phyloP scores from a whole-genome alignment of 1,140 invertebrate genomes.

The Drosophila orosa region DNA sequence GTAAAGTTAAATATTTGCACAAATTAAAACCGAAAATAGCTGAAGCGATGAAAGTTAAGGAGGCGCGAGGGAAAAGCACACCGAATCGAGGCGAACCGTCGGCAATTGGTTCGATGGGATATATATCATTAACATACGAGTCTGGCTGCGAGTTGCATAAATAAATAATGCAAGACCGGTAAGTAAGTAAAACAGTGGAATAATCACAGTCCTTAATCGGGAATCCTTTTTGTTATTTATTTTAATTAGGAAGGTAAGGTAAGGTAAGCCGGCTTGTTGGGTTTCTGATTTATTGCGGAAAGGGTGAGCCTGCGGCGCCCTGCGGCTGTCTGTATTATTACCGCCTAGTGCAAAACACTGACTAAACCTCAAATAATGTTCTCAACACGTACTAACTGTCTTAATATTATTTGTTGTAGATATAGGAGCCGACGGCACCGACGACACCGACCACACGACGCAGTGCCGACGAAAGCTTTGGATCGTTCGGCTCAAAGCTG shows the following conservation, averaged over 20 bases:
- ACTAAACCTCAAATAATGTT: slow-evolving; percentile 84
- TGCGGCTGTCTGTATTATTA: slow-evolving; percentile 72
- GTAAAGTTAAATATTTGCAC: slow-evolving; percentile 79
- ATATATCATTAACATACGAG: slow-evolving; percentile 37
- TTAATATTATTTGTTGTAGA: slow-evolving; percentile 84
- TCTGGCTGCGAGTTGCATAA: slow-evolving; percentile 21
- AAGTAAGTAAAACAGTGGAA: not conserved
- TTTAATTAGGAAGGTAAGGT: not conserved
- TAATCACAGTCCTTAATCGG: slow-evolving; percentile 57
- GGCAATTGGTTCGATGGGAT: slow-evolving; percentile 49
- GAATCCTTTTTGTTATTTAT: slow-evolving; percentile 25
- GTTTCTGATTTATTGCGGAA: not conserved
- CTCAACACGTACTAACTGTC: slow-evolving; percentile 84
- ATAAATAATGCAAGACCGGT: slow-evolving; percentile 65
- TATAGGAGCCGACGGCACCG: slow-evolving; percentile 75
- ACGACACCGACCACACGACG: slow-evolving; percentile 27
- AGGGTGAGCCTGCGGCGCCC: slow-evolving; percentile 45
- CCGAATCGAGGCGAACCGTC: slow-evolving; percentile 32
- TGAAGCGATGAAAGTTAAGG: slow-evolving; percentile 54
- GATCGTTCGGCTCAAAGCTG: slow-evolving; percentile 50
- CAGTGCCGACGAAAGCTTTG: slow-evolving; percentile 44
- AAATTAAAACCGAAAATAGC: slow-evolving; percentile 79
- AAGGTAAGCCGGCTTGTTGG: slow-evolving; percentile 17
- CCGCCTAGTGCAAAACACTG: slow-evolving; percentile 81
- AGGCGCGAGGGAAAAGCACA: slow-evolving; percentile 28